Conservation (phyloP, 2,113 vertebrate genomes). For the Pionites leucogaster region DNA sequence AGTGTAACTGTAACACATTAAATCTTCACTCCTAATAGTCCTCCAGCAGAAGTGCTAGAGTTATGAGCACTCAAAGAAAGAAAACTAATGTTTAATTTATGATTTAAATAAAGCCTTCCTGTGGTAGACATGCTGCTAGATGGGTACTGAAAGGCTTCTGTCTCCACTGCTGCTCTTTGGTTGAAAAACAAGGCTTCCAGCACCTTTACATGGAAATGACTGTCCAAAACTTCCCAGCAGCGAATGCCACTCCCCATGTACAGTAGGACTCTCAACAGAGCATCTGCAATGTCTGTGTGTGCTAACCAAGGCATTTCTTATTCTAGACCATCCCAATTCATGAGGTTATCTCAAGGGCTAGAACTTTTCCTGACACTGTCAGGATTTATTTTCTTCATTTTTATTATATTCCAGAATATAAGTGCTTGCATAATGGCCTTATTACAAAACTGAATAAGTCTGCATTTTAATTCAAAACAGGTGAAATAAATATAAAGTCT, state of each 20-base stretch:
- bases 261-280: neutral
- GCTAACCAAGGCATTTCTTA: neutral
- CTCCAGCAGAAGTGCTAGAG: neutral
- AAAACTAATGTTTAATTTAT: neutral
- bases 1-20: neutral
- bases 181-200: neutral
- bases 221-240: rapidly evolving
- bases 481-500: neutral
- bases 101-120: neutral
- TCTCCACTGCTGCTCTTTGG: neutral
- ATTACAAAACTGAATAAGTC: neutral
- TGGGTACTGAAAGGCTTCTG: neutral
- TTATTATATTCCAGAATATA: neutral
- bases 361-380: neutral
- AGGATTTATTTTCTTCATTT: neutral
- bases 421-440: neutral
- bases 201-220: neutral
- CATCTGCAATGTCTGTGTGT: neutral
- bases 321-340: neutral
- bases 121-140: neutral
- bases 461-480: neutral
- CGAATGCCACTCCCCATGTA: rapidly evolving
- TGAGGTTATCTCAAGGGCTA: neutral
- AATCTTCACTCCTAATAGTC: neutral
- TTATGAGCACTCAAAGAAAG: neutral